Evolutionary conservation across 2,888 invertebrate species (phyloP), one percentile per base, ranked within the genome.

Genomic region (Drosophila rubida): DNA sequence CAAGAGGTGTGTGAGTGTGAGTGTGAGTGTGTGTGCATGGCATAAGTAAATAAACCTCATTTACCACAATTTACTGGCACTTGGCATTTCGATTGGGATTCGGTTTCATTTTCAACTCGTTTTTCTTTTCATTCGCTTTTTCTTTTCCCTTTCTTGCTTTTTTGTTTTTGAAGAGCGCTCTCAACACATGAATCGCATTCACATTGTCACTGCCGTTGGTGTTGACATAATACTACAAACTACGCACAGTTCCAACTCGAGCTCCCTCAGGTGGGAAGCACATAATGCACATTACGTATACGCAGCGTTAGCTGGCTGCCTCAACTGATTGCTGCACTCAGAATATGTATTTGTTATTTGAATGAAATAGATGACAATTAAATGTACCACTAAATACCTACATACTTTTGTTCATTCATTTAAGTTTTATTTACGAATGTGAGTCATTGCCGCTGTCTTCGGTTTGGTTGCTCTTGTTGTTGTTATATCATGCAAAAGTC

Each of bases 41-140:
- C 13, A 30, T 27, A 70, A 67, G 64, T 68, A 81, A 82, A 82
- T 79, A 85, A 87, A 85, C 65, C 64, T 63, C 79, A 87, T 87
- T 81, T 85, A 72, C 81, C 54, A 62, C 85, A 78, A 80, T 87
- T 80, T 80, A 87, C 67, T 49, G 64, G 54, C 80, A 84, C 67
- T 75, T 79, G 61, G 78, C 74, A 49, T 45, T 73, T 68, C 48
- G 51, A 69, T 66, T 82, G 74, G 78, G 65, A 68, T 58, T 82
- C 61, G 54, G 77, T 76, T 76, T 76, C 80, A 70, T 79, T 87
- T 86, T 60, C 78, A 73, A 45, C 70, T 61, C 45, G 53, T 67
- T 69, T 37, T 37, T 37, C 35, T 14, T 37, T 14, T 14, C 35
- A 4, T 35, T 35, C 13, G 57, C 42, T 62, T 39, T 44, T 42